Percentiles rank a stretch among this genome's conserved stretches.
Evolutionary conservation across 2,113 vertebrate genomes (phyloP).

Genomic region (Halcyon malimbica): DNA sequence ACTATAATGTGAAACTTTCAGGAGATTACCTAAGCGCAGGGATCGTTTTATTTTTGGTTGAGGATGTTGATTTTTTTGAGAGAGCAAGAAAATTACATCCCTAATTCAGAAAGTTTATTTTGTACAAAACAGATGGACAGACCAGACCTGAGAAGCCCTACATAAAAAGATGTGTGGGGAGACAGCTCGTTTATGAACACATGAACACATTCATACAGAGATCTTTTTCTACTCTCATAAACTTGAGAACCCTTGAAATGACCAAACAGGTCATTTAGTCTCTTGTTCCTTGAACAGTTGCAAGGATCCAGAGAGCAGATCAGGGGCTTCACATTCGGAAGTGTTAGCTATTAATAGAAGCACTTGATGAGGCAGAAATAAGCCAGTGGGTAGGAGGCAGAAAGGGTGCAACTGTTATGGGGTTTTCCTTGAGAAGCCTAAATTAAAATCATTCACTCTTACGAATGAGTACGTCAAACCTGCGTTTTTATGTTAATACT

Average conservation of each 20-base stretch:
- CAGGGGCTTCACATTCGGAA: not conserved
- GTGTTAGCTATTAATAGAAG: not conserved
- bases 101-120: not conserved
- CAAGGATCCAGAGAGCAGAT: not conserved
- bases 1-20: not conserved
- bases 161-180: not conserved
- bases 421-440: not conserved
- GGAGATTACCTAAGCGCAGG: not conserved
- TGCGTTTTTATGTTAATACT: not conserved
- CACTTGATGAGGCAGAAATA: not conserved
- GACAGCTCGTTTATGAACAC: not conserved
- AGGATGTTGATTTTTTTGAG: not conserved
- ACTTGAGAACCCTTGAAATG: not conserved
- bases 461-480: not conserved
- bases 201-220: not conserved
- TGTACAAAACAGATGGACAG: not conserved
- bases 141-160: not conserved
- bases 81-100: not conserved
- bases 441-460: not conserved
- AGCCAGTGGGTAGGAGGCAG: not conserved
- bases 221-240: not conserved
- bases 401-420: not conserved
- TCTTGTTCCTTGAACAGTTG: not conserved
- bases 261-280: not conserved
- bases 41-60: not conserved